Conservation (phyloP, 1,140 invertebrate species). For the Rhyzopertha dominica region DNA sequence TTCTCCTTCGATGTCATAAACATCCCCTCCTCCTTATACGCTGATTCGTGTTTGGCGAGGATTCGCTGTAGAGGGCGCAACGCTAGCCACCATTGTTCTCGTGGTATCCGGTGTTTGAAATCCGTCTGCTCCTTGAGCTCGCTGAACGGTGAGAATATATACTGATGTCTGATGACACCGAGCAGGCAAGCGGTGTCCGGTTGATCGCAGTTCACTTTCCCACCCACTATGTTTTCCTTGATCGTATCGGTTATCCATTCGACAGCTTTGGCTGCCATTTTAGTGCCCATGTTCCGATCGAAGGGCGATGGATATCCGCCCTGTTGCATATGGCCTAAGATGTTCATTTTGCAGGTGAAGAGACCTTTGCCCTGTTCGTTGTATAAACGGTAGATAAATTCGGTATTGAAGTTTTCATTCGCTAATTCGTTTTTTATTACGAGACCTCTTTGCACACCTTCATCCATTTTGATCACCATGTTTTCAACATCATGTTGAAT, state of each 20-base stretch:
- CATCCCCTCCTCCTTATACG: conserved; percentile 87
- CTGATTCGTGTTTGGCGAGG: conserved; percentile 93
- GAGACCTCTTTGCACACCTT: conserved; percentile 92
- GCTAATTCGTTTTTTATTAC: conserved; percentile 95
- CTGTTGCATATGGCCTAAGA: conserved; percentile 94
- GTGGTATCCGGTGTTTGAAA: conserved; percentile 83
- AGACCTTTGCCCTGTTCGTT: conserved; percentile 95
- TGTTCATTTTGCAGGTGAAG: conserved; percentile 91
- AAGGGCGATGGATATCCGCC: conserved; percentile 97
- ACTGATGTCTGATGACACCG: conserved; percentile 84
- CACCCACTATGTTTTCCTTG: conserved; percentile 58
- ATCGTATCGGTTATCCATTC: conserved; percentile 79
- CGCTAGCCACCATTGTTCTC: conserved; percentile 97
- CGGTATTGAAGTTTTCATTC: conserved; percentile 93
- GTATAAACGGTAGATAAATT: conserved; percentile 94
- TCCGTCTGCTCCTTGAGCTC: conserved; percentile 83
- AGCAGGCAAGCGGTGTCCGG: conserved; percentile 74
- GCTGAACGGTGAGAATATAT: conserved; percentile 84
- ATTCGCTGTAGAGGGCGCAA: conserved; percentile 92
- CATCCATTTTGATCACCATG: conserved; percentile 95
- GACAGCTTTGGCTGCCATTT: conserved; percentile 92
- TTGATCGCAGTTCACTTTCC: conserved; percentile 55
- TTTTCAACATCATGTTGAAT: conserved; percentile 89
- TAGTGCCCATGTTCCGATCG: conserved; percentile 97
- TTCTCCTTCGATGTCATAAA: conserved; percentile 80